Conservation (phyloP, 2,797 vertebrate genomes). For the Dicrostonyx torquatus region DNA sequence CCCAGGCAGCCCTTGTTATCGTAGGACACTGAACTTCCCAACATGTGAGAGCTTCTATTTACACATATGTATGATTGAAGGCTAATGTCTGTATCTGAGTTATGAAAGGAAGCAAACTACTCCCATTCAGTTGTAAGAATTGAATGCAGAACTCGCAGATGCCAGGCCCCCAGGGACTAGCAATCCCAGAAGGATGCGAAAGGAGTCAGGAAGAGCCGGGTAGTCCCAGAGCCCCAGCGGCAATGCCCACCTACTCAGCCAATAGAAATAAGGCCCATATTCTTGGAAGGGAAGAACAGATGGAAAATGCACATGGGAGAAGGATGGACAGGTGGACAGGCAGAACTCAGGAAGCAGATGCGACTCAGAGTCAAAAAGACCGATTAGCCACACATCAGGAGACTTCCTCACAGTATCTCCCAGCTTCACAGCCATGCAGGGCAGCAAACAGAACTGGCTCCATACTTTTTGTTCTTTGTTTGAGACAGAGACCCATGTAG, state of each 20-base stretch:
- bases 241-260: neutral
- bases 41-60: neutral
- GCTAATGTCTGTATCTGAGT: neutral
- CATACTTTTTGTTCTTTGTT: neutral
- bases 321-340: neutral
- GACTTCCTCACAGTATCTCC: neutral
- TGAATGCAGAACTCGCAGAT: neutral
- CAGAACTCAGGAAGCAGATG: neutral
- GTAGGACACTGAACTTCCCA: neutral
- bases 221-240: neutral
- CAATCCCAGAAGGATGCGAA: neutral
- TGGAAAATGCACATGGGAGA: neutral
- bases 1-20: neutral
- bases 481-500: neutral
- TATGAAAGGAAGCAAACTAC: slow-evolving; percentile 18
- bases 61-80: neutral
- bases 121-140: neutral
- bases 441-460: neutral
- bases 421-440: neutral
- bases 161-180: neutral
- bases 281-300: neutral
- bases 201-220: neutral
- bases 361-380: neutral
- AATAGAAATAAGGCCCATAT: neutral
- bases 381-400: neutral